Base-by-base conservation (phyloP, 2,113 vertebrate genomes). In the Tenebrosternarchus preto region DNA sequence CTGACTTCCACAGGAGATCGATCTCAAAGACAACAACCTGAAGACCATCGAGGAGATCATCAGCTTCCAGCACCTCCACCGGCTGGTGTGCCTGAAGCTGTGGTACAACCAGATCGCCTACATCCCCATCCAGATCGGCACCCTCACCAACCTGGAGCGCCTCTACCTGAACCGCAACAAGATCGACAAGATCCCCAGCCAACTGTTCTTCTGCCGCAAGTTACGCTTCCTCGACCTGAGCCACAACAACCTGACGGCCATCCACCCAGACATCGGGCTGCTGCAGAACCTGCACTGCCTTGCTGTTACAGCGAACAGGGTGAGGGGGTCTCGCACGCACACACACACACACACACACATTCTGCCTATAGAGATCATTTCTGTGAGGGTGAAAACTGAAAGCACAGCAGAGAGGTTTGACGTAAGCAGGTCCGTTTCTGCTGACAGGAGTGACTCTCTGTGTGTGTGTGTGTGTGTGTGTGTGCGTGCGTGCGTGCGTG, bases 71-170 rank as follows among this genome's bases (percentile, higher is more conserved):
- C 97, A 99, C 86, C 90, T 99, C 27, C 96, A 97, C 87, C 95
- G 96, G 80, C 96, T 99, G 61, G 96, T 96, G 87, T 98, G 96
- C 92, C 95, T 99, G 88, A 99, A 98, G 85, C 84, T 99, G 84
- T 99, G 97, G 97, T 97, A 98, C 92, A 99, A 99, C 92, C 96
- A 98, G 89, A 99, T 99, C 6, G 95, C 96, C 90, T 98, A 99
- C 89, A 98, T 99, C 88, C 97, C 97, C 88, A 95, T 98, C 88
- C 96, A 98, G 86, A 96, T 99, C 17, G 96, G 96, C 84, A 98
- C 95, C 5, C 94, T 98, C 25, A 95, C 93, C 90, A 97, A 95
- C 88, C 85, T 99, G 46, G 96, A 99, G 82, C 93, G 96, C 85
- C 95, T 99, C 22, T 97, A 98, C 82, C 94, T 99, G 85, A 98